Percentiles rank a stretch among this genome's conserved stretches.
Evolutionary conservation across 2,113 vertebrate genomes (phyloP).

Genomic region (Zosterops hypoxanthus): DNA sequence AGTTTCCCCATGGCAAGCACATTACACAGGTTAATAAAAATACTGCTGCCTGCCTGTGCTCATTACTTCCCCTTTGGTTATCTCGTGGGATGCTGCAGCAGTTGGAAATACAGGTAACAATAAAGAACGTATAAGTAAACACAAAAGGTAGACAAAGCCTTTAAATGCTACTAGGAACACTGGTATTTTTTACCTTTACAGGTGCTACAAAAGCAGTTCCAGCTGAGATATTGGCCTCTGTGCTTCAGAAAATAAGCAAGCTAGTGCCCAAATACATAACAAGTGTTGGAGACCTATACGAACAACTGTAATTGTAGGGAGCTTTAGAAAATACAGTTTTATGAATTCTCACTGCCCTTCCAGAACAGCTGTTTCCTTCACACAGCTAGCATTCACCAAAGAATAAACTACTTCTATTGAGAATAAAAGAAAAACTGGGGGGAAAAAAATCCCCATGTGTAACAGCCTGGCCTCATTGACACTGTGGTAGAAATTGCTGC

Average conservation of each 20-base stretch:
- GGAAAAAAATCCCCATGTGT: accelerated
- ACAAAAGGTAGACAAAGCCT: neutral
- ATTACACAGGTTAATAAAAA: neutral
- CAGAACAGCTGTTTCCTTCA: neutral
- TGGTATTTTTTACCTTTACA: neutral
- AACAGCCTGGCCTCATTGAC: neutral
- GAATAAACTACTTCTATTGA: neutral
- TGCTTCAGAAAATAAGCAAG: neutral
- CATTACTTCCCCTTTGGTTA: neutral
- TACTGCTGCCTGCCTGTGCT: neutral
- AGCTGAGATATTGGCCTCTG: neutral
- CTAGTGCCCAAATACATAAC: neutral
- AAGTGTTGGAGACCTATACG: neutral
- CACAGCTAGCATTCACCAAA: neutral
- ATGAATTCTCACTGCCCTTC: neutral
- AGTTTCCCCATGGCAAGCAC: neutral
- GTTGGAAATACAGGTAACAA: neutral
- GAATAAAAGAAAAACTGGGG: neutral
- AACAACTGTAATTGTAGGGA: neutral
- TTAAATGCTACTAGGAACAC: neutral
- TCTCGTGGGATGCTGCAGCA: neutral
- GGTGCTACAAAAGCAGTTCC: neutral
- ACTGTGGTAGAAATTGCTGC: neutral
- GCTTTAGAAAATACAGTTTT: neutral
- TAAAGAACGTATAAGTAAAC: neutral